Evolutionary conservation across 2,888 invertebrate genomes (phyloP).

Genomic region (Pollenia labialis): DNA sequence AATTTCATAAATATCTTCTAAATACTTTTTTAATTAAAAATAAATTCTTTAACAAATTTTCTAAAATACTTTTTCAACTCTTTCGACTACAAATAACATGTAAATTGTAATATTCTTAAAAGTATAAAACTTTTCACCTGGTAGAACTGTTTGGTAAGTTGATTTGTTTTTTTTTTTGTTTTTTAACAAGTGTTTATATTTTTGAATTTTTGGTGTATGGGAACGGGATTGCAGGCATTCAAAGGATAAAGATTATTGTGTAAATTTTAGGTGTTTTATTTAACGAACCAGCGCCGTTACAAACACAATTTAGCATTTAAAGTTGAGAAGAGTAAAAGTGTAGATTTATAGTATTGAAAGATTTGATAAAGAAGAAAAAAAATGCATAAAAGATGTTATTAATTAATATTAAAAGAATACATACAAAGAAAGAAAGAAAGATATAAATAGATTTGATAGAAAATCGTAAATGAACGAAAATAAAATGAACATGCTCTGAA

Average conservation of each 20-base stretch:
- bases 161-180: slow-evolving; percentile 13
- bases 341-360: slow-evolving; percentile 30
- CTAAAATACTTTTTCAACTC: slow-evolving; percentile 44
- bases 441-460: neutral
- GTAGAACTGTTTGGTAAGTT: slow-evolving; percentile 74
- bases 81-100: slow-evolving; percentile 54
- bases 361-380: slow-evolving; percentile 50
- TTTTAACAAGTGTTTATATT: slow-evolving; percentile 37
- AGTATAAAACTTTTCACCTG: slow-evolving; percentile 74
- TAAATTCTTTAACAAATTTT: too few species aligned
- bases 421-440: neutral
- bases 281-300: slow-evolving; percentile 35
- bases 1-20: neutral
- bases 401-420: slow-evolving; percentile 42
- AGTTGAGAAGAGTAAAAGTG: slow-evolving; percentile 28
- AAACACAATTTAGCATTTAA: slow-evolving; percentile 32
- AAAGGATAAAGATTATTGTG: slow-evolving; percentile 3
- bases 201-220: neutral
- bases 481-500: slow-evolving; percentile 10
- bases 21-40: too few species aligned
- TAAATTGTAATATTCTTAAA: slow-evolving; percentile 46
- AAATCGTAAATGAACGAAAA: neutral
- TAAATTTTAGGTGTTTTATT: slow-evolving; percentile 23
- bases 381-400: slow-evolving; percentile 36
- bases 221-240: slow-evolving; percentile 45